A percentile compares a stretch with the other conserved stretches of the same genome.
These are phyloP conservation scores for Ctenochaetus hawaiiensis DNA, from an alignment of 2,797 vertebrate genomes.

Conservation along the genomic window DNA sequence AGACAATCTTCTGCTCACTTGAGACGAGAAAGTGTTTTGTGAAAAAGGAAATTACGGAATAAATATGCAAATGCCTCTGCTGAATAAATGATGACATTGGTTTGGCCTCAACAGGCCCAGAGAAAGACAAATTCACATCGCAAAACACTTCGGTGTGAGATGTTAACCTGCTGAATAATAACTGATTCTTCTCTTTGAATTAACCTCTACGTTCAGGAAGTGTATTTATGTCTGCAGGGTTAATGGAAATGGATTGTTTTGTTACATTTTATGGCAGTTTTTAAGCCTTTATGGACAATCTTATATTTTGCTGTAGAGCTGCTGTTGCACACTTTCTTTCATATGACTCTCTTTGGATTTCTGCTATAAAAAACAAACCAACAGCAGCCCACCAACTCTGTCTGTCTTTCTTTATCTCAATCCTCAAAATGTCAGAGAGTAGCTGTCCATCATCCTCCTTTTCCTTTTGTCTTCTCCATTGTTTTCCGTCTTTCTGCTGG, in stretches of 20 bases:
- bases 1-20: constrained; percentile 51
- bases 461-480: constrained; percentile 49
- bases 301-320: constrained; percentile 5
- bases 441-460: constrained; percentile 65
- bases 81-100: constrained; percentile 52
- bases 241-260: constrained; percentile 18
- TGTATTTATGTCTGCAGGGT: constrained; percentile 1
- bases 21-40: constrained; percentile 40
- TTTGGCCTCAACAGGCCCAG: constrained; percentile 34
- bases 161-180: constrained; percentile 5
- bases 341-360: constrained; percentile 16
- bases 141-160: constrained; percentile 28
- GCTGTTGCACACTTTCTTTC: constrained; percentile 7
- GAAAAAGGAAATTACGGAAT: constrained; percentile 37
- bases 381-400: constrained; percentile 44
- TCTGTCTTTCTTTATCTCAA: constrained; percentile 41
- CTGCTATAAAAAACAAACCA: constrained; percentile 34
- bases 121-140: constrained; percentile 46
- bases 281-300: background rate
- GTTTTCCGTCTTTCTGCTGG: constrained; percentile 40
- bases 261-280: background rate
- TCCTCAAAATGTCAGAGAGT: constrained; percentile 60
- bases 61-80: constrained; percentile 35
- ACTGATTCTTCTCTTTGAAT: constrained; percentile 32
- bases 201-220: background rate